Conservation (phyloP, 1,140 invertebrate species). For the Meloidogyne hapla region DNA sequence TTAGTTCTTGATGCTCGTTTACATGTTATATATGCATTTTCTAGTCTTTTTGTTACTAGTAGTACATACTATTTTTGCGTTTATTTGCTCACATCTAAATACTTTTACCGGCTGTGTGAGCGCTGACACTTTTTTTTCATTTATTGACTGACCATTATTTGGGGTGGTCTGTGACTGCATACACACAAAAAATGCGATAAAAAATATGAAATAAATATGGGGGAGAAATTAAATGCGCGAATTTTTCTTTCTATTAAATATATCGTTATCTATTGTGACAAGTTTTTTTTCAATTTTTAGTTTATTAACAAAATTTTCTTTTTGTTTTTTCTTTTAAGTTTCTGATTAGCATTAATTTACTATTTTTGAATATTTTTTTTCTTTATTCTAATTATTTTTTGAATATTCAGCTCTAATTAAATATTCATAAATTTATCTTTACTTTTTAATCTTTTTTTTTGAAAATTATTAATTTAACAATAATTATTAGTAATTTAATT, state of each 20-base stretch:
- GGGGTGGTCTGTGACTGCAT: not conserved
- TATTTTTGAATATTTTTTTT: not conserved
- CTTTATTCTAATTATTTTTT: too few species aligned
- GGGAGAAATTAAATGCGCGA: not conserved
- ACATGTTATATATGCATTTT: too few species aligned
- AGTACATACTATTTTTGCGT: not conserved
- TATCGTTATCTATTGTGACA: not conserved
- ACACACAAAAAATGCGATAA: not conserved
- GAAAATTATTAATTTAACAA: not conserved
- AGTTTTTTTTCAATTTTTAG: not conserved
- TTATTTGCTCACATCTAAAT: not conserved
- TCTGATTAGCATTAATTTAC: not conserved
- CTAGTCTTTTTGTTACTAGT: not conserved
- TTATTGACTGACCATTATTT: not conserved
- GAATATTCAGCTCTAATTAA: too few species aligned
- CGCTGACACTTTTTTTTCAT: slow-evolving; percentile 1
- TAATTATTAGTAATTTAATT: not conserved
- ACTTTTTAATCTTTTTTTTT: too few species aligned
- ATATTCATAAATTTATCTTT: too few species aligned
- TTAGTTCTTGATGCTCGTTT: not conserved
- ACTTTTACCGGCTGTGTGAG: not conserved
- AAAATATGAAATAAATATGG: not conserved
- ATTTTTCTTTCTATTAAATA: not conserved
- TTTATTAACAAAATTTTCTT: too few species aligned
- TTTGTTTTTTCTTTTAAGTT: not conserved